A percentile compares a stretch with the other conserved stretches of the same genome.
Evolutionary conservation across 2,888 invertebrate genomes (phyloP).

Genomic region (Aradus depressus): DNA sequence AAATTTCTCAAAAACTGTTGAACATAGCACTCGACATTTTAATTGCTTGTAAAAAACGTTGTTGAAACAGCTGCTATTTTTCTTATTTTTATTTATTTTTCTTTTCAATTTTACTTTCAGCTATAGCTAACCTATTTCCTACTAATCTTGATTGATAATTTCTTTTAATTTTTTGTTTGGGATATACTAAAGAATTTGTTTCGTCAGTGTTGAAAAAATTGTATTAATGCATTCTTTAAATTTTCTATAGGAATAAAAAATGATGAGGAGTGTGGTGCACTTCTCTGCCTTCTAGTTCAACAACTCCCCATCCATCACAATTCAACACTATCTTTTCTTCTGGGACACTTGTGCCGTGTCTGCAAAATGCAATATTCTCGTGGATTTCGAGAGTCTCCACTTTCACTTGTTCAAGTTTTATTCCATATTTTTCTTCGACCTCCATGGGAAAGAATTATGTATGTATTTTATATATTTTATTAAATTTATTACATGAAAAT

Average conservation of each 20-base stretch:
- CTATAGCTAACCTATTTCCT: too few species aligned
- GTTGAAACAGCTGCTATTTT: too few species aligned
- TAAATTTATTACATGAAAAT: too few species aligned
- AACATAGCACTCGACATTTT: too few species aligned
- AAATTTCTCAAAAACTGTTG: too few species aligned
- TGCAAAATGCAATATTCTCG: constrained; percentile 54
- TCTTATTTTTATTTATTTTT: too few species aligned
- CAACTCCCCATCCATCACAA: constrained; percentile 54
- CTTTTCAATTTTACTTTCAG: too few species aligned
- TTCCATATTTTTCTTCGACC: constrained; percentile 62
- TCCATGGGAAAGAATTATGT: constrained; percentile 66
- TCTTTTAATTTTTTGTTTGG: too few species aligned
- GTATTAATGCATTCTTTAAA: constrained; percentile 9
- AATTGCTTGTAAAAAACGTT: too few species aligned
- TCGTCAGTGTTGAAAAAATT: too few species aligned
- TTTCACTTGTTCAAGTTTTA: constrained; percentile 55
- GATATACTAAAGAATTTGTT: too few species aligned
- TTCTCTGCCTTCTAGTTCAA: constrained; percentile 44
- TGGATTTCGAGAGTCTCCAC: constrained; percentile 52
- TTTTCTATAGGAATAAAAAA: constrained; percentile 38
- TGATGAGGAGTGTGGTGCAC: constrained; percentile 46
- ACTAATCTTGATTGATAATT: too few species aligned
- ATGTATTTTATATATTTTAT: constrained; percentile 34
- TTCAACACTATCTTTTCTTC: constrained; percentile 49
- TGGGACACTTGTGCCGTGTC: constrained; percentile 60